Evolutionary conservation across 2,113 vertebrate species (phyloP), one percentile per base, ranked within the genome.

Genomic region (Platysteira castanea): DNA sequence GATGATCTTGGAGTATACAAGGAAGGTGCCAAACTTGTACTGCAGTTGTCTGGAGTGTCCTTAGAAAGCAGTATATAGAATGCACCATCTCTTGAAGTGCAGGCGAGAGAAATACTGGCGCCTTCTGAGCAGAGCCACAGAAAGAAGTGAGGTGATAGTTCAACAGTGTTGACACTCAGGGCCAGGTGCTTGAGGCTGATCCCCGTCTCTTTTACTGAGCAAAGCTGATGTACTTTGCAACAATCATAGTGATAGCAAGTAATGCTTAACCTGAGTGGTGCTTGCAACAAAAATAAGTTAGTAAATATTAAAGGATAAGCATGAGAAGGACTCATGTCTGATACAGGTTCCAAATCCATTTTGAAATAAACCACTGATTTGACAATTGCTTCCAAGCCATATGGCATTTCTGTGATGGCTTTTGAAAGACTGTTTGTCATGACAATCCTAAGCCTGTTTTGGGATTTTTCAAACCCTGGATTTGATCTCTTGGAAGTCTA

Each of bases 151-250:
- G 79, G 28, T 68, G 26, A 16, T 28, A 33, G 31, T 33, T 83
- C 35, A 46, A 0, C 37, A 26, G 31, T 6, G 14, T 6, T 0
- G 2, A 35, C 27, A 70, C 24, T 47, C 59, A 53, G 33, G 41
- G 64, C 18, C 52, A 15, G 27, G 27, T 71, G 49, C 47, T 41
- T 6, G 17, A 85, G 65, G 35, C 44, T 82, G 52, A 53, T 82
- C 18, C 12, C 12, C 46, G 8, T 53, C 22, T 50, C 18, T 84
- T 46, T 84, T 46, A 17, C 44, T 73, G 37, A 60, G 24, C 39
- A 68, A 6, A 44, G 31, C 21, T 75, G 39, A 64, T 74, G 19
- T 60, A 22, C 53, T 70, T 93, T 6, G 30, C 27, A 47, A 14
- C 30, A 47, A 2, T 67, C 21, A 7, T 12, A 39, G 39, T 14